Base-by-base conservation (phyloP, 2,113 vertebrate genomes). In the Indicator maculatus region DNA sequence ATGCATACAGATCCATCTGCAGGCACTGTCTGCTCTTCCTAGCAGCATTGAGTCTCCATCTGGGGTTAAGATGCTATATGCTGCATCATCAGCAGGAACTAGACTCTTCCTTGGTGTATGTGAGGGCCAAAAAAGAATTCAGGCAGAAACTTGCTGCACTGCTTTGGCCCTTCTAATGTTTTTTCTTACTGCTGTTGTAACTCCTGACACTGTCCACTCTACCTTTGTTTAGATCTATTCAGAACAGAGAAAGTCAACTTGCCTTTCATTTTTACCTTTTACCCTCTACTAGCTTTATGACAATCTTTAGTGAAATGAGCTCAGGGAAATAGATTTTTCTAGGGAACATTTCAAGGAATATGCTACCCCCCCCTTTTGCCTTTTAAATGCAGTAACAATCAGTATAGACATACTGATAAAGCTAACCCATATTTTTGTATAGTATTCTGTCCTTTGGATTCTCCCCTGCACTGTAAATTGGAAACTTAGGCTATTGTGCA, bases 361-460 rank as follows among this genome's bases (percentile, higher is more conserved):
- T 28, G 14, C 1, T 41, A 5, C 28, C 8, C 23, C 16, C 2
- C 2, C 2, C 71, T 64, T 55, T 12, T n/a, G n/a, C 9, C n/a
- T 5, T 55, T 6, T 78, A 77, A 81, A 38, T 47, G 55, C 3
- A 78, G 11, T 39, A 60, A 65, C 30, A 36, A 23, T 58, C 27
- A 55, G 2, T 30, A 47, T 9, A 73, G 5, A 17, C 47, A 38
- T 6, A 27, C 5, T 30, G 44, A 53, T 71, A 10, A 83, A 86
- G 7, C 0, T 24, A 64, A 64, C 16, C 4, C 0, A 0, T 45
- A 6, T 8, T 77, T 86, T 86, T 70, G 50, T 36, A 17, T 12
- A 58, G 6, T 47, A 19, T 70, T 79, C 3, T 1, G 26, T 63
- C 5, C 18, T 30, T 19, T 41, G 18, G 9, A 61, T 89, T 77